A percentile compares a stretch with the other conserved stretches of the same genome.
Conservation (phyloP, 2,888 invertebrate genomes). For the Conops quadrifasciatus region DNA sequence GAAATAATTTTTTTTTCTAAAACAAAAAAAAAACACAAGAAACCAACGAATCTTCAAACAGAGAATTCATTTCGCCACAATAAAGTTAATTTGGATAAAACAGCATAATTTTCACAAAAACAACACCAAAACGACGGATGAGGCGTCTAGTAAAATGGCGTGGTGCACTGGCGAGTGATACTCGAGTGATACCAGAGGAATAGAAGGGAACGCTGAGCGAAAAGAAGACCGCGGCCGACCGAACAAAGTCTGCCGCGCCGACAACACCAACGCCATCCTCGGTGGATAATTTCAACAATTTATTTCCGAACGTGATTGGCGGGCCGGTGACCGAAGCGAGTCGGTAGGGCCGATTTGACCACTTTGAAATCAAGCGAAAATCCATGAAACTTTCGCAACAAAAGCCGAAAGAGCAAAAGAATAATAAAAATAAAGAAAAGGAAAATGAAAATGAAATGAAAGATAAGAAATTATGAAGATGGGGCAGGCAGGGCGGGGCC, state of each 20-base stretch:
- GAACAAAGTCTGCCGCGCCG: slow-evolving; percentile 11
- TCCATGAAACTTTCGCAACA: slow-evolving; percentile 34
- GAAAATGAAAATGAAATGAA: slow-evolving; percentile 57
- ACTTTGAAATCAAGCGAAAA: slow-evolving; percentile 38
- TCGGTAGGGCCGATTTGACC: slow-evolving; percentile 25
- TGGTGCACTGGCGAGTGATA: neutral
- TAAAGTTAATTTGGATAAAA: slow-evolving; percentile 29
- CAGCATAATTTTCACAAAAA: slow-evolving; percentile 26
- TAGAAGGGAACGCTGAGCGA: neutral
- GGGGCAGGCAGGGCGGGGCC: slow-evolving; percentile 19
- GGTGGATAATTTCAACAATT: slow-evolving; percentile 45
- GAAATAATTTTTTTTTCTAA: neutral
- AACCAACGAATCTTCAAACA: slow-evolving; percentile 2
- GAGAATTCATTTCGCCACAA: slow-evolving; percentile 27
- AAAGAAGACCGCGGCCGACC: neutral
- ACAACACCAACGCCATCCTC: slow-evolving; percentile 28
- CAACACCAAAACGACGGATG: slow-evolving; percentile 15
- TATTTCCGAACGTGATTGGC: slow-evolving; percentile 45
- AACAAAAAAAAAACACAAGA: neutral
- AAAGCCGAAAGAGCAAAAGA: slow-evolving; percentile 7
- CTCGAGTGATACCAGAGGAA: neutral
- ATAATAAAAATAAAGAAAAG: slow-evolving; percentile 27
- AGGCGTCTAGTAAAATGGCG: slow-evolving; percentile 22
- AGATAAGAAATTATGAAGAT: slow-evolving; percentile 61
- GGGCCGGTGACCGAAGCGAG: slow-evolving; percentile 17